Evolutionary conservation across 2,888 invertebrate genomes (phyloP).

Genomic region (Acleris laterana): DNA sequence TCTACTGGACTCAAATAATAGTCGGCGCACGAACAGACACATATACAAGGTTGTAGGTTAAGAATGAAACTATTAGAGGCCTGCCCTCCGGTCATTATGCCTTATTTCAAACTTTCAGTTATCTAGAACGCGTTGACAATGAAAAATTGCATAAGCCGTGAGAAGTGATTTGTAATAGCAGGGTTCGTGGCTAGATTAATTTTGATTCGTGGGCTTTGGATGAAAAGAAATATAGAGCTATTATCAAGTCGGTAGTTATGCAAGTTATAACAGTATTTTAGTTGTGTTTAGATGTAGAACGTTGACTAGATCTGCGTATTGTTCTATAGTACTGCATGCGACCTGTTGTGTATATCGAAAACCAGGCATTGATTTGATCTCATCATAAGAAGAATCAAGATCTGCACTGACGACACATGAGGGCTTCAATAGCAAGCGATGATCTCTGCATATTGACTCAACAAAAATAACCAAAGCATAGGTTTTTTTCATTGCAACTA

Average conservation of each 20-base stretch:
- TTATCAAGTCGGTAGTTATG: neutral
- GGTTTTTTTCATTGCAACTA: too few relatives aligned
- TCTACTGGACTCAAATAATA: conserved; percentile 74
- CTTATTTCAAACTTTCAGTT: conserved; percentile 68
- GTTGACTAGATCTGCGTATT: too few relatives aligned
- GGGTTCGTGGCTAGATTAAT: conserved; percentile 21
- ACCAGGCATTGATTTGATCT: too few relatives aligned
- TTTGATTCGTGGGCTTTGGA: conserved; percentile 3
- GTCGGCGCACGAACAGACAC: conserved; percentile 74
- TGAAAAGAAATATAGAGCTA: neutral
- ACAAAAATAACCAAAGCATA: too few relatives aligned
- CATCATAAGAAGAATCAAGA: too few relatives aligned
- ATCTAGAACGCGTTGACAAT: conserved; percentile 63
- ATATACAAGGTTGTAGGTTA: conserved; percentile 50
- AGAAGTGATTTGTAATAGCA: conserved; percentile 29
- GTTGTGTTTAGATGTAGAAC: too few relatives aligned
- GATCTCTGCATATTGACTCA: too few relatives aligned
- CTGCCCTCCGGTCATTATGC: conserved; percentile 69
- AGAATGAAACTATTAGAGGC: conserved; percentile 69
- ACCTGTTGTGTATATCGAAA: too few relatives aligned
- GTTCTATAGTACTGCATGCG: too few relatives aligned
- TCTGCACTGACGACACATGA: too few relatives aligned
- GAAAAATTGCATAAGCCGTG: conserved; percentile 58
- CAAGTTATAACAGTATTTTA: too few relatives aligned
- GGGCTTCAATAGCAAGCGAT: too few relatives aligned